These are phyloP conservation scores for Rhopalosiphum nymphaeae DNA, from an alignment of 2,888 invertebrate species.

Conservation along the genomic window DNA sequence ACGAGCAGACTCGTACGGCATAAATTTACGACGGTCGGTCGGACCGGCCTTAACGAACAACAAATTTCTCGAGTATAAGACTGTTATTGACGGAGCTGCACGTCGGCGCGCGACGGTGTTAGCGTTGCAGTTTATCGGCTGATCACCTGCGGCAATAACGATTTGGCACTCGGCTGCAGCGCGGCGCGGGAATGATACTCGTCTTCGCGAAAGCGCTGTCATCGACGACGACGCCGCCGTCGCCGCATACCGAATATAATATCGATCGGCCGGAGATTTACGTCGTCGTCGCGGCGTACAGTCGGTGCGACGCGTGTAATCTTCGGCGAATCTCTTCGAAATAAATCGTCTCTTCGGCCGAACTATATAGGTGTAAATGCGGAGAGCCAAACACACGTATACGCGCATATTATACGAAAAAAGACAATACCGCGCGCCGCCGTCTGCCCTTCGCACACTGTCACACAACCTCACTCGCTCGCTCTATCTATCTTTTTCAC, in stretches of 20 bases:
- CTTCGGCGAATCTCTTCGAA: conserved; percentile 47
- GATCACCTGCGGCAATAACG: conserved; percentile 40
- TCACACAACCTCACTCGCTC: neutral
- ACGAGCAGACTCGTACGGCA: neutral
- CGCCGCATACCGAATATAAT: conserved; percentile 56
- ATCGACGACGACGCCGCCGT: neutral
- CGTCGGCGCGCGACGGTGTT: neutral
- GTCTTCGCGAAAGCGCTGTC: conserved; percentile 52
- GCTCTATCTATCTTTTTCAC: neutral
- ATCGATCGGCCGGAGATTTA: conserved; percentile 58
- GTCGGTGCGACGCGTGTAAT: conserved; percentile 25
- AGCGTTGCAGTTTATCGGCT: conserved; percentile 3
- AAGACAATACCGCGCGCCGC: conserved; percentile 9
- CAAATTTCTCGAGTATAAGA: neutral
- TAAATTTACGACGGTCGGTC: conserved; percentile 5
- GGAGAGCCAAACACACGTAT: neutral
- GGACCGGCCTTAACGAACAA: conserved; percentile 9
- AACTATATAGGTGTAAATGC: neutral
- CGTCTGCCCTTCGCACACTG: neutral
- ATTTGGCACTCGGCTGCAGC: conserved; percentile 33
- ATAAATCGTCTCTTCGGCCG: conserved; percentile 47
- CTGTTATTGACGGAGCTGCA: neutral
- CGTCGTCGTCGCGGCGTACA: neutral
- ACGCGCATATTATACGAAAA: conserved; percentile 10
- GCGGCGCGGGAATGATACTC: neutral